Evolutionary conservation across 2,113 vertebrate genomes (phyloP).

Genomic region (Spea multiplicata): DNA sequence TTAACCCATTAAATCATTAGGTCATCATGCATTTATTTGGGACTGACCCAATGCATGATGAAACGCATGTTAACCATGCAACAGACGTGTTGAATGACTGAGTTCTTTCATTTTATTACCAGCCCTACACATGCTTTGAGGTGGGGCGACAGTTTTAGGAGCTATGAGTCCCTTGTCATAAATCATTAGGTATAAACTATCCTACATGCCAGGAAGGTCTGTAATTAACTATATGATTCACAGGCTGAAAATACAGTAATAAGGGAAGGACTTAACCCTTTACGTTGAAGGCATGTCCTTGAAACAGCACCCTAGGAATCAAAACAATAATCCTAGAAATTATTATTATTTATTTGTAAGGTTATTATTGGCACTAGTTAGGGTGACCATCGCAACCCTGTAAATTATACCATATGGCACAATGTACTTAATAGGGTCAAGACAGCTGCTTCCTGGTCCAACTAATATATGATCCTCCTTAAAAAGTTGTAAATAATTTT

Average conservation of each 20-base stretch:
- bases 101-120: neutral
- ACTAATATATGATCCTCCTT: no score
- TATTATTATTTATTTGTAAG: no score
- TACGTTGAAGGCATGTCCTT: no score
- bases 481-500: no score
- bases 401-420: no score
- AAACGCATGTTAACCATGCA: neutral
- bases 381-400: no score
- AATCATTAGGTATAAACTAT: constrained; percentile 15
- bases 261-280: neutral
- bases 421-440: no score
- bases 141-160: constrained; percentile 19
- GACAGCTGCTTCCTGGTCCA: no score
- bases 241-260: neutral
- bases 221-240: constrained; percentile 28
- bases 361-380: no score
- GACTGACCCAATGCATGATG: neutral
- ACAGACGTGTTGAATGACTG: neutral
- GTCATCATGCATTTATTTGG: neutral
- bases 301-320: no score
- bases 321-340: no score
- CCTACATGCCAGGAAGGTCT: neutral
- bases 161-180: neutral
- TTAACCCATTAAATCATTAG: neutral
- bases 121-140: constrained; percentile 8